phyloP scores from a whole-genome alignment of 2,888 invertebrate genomes.

The Tyria jacobaeae region DNA sequence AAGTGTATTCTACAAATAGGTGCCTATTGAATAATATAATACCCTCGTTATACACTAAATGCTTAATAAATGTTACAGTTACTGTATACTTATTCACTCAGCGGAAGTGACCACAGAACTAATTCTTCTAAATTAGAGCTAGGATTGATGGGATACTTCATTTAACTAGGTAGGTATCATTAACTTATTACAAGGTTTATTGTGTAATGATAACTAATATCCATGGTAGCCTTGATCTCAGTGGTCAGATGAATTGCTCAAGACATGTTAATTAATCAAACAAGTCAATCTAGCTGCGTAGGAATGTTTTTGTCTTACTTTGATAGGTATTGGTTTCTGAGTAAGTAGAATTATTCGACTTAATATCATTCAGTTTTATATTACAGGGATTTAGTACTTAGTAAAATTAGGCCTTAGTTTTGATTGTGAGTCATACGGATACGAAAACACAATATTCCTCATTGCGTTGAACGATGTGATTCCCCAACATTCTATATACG shows the following conservation, averaged over 20 bases:
- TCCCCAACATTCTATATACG: constrained; percentile 56
- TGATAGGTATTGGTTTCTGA: not conserved
- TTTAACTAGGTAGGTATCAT: no score
- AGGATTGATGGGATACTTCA: not conserved
- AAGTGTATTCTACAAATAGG: no score
- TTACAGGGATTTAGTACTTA: not conserved
- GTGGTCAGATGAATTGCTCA: not conserved
- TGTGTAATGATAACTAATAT: not conserved
- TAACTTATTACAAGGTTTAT: not conserved
- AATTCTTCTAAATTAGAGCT: not conserved
- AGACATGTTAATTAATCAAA: not conserved
- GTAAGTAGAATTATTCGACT: no score
- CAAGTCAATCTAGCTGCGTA: not conserved
- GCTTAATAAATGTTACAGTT: no score
- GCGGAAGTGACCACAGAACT: not conserved
- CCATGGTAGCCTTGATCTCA: constrained; percentile 7
- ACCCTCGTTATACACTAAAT: no score
- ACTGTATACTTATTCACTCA: no score
- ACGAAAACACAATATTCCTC: constrained; percentile 43
- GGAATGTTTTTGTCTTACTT: not conserved
- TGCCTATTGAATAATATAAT: no score
- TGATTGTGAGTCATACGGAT: constrained; percentile 58
- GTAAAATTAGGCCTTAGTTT: not conserved
- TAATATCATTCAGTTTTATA: not conserved
- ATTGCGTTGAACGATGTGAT: constrained; percentile 58